phyloP scores from a whole-genome alignment of 1,140 invertebrate species.

The Bombus affinis region DNA sequence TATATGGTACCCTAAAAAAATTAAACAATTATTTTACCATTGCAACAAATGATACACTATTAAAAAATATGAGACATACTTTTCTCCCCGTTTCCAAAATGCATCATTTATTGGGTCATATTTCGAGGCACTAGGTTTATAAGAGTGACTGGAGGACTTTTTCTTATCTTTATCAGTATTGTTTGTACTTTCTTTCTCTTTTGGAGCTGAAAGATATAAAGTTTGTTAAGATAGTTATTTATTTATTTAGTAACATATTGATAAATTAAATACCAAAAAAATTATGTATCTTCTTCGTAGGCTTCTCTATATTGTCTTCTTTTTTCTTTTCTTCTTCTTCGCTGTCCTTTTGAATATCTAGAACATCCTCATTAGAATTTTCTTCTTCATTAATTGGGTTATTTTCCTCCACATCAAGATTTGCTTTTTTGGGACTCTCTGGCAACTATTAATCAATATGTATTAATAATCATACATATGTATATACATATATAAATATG shows the following conservation, averaged over 20 bases:
- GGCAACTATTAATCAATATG: slow-evolving; percentile 53
- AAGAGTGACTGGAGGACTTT: slow-evolving; percentile 79
- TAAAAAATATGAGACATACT: slow-evolving; percentile 80
- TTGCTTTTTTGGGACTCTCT: slow-evolving; percentile 43
- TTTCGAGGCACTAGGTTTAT: slow-evolving; percentile 89
- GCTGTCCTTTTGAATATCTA: background rate
- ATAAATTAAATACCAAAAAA: slow-evolving; percentile 63
- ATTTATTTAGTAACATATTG: background rate
- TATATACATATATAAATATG: slow-evolving; percentile 20
- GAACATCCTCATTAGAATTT: background rate
- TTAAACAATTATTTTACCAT: background rate
- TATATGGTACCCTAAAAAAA: slow-evolving; percentile 92
- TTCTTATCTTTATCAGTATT: slow-evolving; percentile 35
- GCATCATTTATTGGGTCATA: slow-evolving; percentile 97
- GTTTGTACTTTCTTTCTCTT: slow-evolving; percentile 59
- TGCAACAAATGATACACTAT: background rate
- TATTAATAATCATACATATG: slow-evolving; percentile 8
- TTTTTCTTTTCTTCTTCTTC: background rate
- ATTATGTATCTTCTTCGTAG: slow-evolving; percentile 51
- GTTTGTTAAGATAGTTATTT: background rate
- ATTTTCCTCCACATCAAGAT: slow-evolving; percentile 20
- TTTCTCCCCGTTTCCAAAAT: slow-evolving; percentile 90
- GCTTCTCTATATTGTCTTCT: slow-evolving; percentile 21
- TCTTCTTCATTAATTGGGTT: background rate
- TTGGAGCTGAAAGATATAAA: slow-evolving; percentile 55